Base-by-base conservation (phyloP, 2,113 vertebrate genomes). In the Strigops habroptila region DNA sequence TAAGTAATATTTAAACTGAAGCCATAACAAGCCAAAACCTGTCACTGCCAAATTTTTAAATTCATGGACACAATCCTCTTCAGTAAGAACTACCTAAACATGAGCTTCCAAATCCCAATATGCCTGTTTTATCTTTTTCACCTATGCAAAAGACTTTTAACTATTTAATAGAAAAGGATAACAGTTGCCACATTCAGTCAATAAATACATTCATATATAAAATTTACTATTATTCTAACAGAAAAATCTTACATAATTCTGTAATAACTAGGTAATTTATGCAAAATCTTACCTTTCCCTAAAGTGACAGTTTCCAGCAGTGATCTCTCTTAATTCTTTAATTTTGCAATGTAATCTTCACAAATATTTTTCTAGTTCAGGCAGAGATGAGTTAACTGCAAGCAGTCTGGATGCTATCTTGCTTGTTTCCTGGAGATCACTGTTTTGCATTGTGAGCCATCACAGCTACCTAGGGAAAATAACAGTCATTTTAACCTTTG, bases 391-490 rank as follows among this genome's bases (percentile, higher is more conserved):
- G 67, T 94, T 94, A 95, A 96, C n/a, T 65, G 52, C 64, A 82
- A 76, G 63, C 57, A 89, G 86, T 48, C 88, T 83, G 88, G 88
- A 91, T 85, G 90, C 70, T 95, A 53, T 79, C 88, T 95, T 92
- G 65, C 82, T 92, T 90, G 64, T 81, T 96, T 97, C 96, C 94
- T 95, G 93, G 80, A 93, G 95, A 97, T 93, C 86, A 95, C 88
- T 91, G 86, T 89, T 95, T 92, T 71, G 81, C 82, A 91, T 92
- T 77, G 91, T 86, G 94, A 85, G 79, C 93, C 93, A 95, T 96
- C 90, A 83, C 70, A 94, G 41, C 52, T 71, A 91, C 94, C 96
- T 96, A 91, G 80, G 52, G 94, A 95, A 96, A 95, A 95, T 21
- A 92, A 89, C 60, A 96, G 74, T 48, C 35, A 5, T 59, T 39